These are phyloP conservation scores for Aplocera efformata DNA, from an alignment of 2,888 invertebrate species.

Conservation along the genomic window DNA sequence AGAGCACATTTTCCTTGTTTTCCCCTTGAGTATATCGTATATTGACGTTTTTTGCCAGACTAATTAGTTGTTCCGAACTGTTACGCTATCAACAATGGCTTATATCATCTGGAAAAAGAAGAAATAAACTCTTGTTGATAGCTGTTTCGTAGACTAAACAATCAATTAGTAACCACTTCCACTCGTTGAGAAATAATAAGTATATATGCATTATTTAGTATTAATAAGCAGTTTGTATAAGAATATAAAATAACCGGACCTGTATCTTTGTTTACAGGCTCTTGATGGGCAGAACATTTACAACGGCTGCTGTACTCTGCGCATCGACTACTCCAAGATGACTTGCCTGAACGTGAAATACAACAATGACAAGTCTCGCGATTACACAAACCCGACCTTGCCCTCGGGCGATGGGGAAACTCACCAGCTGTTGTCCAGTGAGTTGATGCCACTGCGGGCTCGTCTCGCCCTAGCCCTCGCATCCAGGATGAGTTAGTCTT, in stretches of 20 bases:
- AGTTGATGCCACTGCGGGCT: slow-evolving; percentile 81
- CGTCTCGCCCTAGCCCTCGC: slow-evolving; percentile 76
- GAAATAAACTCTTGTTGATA: no score
- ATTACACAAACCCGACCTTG: slow-evolving; percentile 98
- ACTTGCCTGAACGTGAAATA: slow-evolving; percentile 98
- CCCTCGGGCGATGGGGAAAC: slow-evolving; percentile 93
- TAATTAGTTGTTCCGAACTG: not conserved
- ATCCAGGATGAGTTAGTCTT: slow-evolving; percentile 83
- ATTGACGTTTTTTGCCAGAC: not conserved
- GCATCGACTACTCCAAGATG: slow-evolving; percentile 99
- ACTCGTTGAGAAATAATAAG: no score
- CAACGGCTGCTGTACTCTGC: slow-evolving; percentile 99
- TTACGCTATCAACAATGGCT: no score
- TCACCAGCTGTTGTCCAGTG: slow-evolving; percentile 83
- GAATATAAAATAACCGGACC: not conserved
- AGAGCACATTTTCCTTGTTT: slow-evolving; percentile 50
- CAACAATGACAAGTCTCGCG: slow-evolving; percentile 99
- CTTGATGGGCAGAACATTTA: slow-evolving; percentile 99
- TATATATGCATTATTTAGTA: no score
- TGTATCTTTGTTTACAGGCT: slow-evolving; percentile 79
- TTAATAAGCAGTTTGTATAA: not conserved
- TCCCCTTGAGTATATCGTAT: slow-evolving; percentile 14
- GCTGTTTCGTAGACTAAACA: no score
- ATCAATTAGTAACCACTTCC: no score
- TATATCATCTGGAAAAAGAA: no score